phyloP scores from a whole-genome alignment of 1,140 invertebrate genomes.

The Lepeophtheirus salmonis region DNA sequence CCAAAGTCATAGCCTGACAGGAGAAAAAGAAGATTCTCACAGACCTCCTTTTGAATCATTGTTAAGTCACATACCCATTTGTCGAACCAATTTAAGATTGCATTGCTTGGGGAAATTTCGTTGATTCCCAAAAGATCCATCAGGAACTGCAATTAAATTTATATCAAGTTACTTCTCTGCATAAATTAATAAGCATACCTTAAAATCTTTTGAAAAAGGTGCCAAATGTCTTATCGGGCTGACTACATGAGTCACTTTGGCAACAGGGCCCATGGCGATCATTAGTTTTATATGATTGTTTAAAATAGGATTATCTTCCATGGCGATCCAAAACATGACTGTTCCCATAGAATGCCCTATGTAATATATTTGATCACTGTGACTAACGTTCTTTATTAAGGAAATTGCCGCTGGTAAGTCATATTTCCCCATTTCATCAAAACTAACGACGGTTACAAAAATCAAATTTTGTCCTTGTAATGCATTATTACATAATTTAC shows the following conservation, averaged over 20 bases:
- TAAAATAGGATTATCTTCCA: conserved; percentile 40
- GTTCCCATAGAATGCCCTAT: conserved; percentile 42
- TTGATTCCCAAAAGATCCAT: neutral
- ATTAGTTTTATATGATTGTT: conserved; percentile 27
- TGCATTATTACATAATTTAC: conserved; percentile 34
- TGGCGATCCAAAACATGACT: conserved; percentile 36
- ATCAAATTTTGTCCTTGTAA: conserved; percentile 21
- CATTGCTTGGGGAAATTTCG: neutral
- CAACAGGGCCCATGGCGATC: conserved; percentile 47
- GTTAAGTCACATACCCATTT: neutral
- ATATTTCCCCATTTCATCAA: conserved; percentile 50
- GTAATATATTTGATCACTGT: conserved; percentile 39
- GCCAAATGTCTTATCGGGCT: conserved; percentile 35
- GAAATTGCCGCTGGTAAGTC: conserved; percentile 48
- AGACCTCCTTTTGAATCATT: conserved; percentile 33
- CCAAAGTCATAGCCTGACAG: conserved; percentile 33
- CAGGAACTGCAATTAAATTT: neutral
- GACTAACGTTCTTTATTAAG: conserved; percentile 37
- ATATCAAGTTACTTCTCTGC: no score
- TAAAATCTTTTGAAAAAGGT: conserved; percentile 25
- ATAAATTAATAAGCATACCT: no score
- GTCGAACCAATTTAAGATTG: neutral
- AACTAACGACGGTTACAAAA: conserved; percentile 26
- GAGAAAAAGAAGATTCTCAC: conserved; percentile 42
- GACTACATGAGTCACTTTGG: conserved; percentile 43